A percentile compares a stretch with the other conserved stretches of the same genome.
These are phyloP conservation scores for Microcebus ravelobensis DNA, from an alignment of 2,113 vertebrate genomes.

Conservation along the genomic window DNA sequence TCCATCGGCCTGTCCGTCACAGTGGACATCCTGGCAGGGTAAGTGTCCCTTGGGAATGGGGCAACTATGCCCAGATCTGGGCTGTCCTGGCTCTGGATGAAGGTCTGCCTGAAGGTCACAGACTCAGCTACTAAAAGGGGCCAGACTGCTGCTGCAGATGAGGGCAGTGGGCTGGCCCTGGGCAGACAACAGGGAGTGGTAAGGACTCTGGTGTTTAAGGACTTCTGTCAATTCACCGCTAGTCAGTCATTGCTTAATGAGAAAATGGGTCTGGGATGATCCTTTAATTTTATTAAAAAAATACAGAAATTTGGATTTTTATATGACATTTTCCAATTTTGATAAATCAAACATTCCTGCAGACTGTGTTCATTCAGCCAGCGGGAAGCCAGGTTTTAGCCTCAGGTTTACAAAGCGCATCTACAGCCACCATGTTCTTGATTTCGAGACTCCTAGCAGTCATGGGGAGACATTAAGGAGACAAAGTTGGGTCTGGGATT, in stretches of 20 bases:
- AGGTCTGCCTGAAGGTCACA: background rate
- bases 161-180: background rate
- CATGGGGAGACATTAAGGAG: background rate
- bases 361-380: background rate
- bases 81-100: background rate
- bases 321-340: background rate
- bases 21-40: conserved; percentile 90
- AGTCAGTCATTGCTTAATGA: background rate
- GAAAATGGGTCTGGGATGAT: background rate
- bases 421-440: background rate
- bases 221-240: too few species aligned
- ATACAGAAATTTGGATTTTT: background rate
- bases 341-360: background rate
- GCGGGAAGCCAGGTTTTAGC: background rate
- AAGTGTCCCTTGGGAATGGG: background rate
- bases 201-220: background rate
- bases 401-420: background rate
- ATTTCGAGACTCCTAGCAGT: background rate
- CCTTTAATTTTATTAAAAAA: background rate
- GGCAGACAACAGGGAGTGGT: background rate
- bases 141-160: background rate
- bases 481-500: background rate
- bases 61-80: background rate
- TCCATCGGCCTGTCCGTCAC: conserved; percentile 88
- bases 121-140: background rate